phyloP scores from a whole-genome alignment of 2,888 invertebrate genomes.

The Itoplectis maculator region DNA sequence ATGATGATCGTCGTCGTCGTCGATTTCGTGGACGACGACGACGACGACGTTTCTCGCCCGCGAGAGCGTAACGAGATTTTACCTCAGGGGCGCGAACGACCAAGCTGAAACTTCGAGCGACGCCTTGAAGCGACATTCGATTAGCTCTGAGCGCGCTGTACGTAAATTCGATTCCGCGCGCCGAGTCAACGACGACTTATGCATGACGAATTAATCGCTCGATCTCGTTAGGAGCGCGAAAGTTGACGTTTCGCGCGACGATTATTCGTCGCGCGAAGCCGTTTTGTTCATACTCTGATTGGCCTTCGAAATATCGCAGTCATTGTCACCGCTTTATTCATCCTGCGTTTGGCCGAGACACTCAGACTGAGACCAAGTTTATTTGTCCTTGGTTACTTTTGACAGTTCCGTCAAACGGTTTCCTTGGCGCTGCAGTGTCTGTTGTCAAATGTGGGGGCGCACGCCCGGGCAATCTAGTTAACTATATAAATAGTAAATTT shows the following conservation, averaged over 20 bases:
- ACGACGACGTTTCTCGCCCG: too few relatives aligned
- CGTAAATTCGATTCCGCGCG: constrained; percentile 31
- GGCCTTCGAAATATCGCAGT: background rate
- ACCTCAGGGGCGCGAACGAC: constrained; percentile 25
- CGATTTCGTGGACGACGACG: too few relatives aligned
- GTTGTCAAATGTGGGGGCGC: too few relatives aligned
- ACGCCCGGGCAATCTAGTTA: too few relatives aligned
- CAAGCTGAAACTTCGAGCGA: constrained; percentile 13
- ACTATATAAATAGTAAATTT: too few relatives aligned
- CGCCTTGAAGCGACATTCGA: constrained; percentile 40
- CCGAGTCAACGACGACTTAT: constrained; percentile 20
- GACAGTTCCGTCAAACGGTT: too few relatives aligned
- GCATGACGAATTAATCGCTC: constrained; percentile 35
- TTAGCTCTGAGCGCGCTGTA: constrained; percentile 15
- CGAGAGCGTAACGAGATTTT: constrained; percentile 48
- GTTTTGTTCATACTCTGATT: background rate
- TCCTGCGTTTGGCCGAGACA: background rate
- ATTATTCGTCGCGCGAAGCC: background rate
- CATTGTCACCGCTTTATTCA: background rate
- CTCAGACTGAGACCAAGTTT: too few relatives aligned
- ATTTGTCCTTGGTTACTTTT: too few relatives aligned
- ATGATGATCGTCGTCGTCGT: constrained; percentile 27
- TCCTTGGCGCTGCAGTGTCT: too few relatives aligned
- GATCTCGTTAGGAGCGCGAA: background rate
- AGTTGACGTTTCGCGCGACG: background rate